Base-by-base conservation (phyloP, 1,140 invertebrate genomes). In the Eurosta solidaginis region DNA sequence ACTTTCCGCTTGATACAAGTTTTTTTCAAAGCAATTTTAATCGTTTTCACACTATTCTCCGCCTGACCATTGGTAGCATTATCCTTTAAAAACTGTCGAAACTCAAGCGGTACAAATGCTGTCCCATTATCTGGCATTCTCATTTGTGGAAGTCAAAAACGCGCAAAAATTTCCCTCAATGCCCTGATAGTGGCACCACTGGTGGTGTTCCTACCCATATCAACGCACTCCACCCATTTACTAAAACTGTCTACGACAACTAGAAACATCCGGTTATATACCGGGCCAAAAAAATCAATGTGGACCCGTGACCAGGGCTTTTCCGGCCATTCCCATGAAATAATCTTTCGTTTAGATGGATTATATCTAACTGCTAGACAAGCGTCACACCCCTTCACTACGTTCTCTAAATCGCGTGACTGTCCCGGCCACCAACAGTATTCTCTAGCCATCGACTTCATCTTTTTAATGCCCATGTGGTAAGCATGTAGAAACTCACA, bases 51-150 rank as follows among this genome's bases (percentile, higher is more conserved):
- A n/a, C n/a, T 44, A 44, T 83, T 77, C 78, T 88, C 85, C 0
- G 87, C 84, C 74, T 85, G 81, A 0, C 82, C 83, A 78, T 89
- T 88, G 0, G 85, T 84, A 0, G 84, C 81, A 63, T 84, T 80
- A 50, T 12, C 7, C 1, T 68, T 25, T 9, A 54, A 17, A 47
- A 77, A 77, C 1, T 6, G 12, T 63, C 40, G 49, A 52, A 76
- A 76, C 9, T 76, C 75, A 49, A 33, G 29, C 2, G 82, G 80
- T 5, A 52, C 73, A 75, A 82, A 83, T 52, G 81, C 52, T 10
- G 76, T 76, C 20, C 81, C 80, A 50, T 82, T 81, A 45, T 84
- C 82, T n/a, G n/a, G n/a, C n/a, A 83, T 74, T 45, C 81, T 76
- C 20, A 74, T 68, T 22, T 80, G 20, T 44, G 42, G 42, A 7